Conservation (phyloP, 2,113 vertebrate species). For the Mola mola region DNA sequence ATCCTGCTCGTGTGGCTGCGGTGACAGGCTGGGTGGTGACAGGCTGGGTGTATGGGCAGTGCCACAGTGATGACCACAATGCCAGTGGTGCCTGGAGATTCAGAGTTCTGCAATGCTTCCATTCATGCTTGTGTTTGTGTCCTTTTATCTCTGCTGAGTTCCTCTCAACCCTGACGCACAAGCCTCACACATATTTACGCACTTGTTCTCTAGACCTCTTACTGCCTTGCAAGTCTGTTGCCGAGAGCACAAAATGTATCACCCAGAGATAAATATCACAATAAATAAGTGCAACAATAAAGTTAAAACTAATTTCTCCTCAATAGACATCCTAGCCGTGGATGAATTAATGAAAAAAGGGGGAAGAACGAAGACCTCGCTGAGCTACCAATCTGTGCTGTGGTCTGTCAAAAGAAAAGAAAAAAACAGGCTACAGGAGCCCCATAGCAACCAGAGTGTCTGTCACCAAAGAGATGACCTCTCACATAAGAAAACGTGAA, state of each 20-base stretch:
- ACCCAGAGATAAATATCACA: too few relatives aligned
- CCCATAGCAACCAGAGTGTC: slow-evolving; percentile 26
- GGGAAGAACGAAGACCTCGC: neutral
- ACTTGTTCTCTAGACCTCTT: neutral
- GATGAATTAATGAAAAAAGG: neutral
- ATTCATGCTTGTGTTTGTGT: too few relatives aligned
- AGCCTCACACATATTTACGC: too few relatives aligned
- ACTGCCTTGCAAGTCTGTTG: neutral
- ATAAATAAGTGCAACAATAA: neutral
- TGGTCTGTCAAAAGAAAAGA: neutral
- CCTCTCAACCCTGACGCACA: too few relatives aligned
- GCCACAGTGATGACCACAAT: too few relatives aligned
- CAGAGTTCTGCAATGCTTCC: too few relatives aligned
- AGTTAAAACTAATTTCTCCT: neutral
- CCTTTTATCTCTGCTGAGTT: too few relatives aligned
- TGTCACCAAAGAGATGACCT: slow-evolving; percentile 55
- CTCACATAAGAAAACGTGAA: too few relatives aligned
- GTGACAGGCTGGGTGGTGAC: neutral
- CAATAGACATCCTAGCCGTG: neutral
- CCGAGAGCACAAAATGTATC: neutral
- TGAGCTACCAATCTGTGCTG: slow-evolving; percentile 4
- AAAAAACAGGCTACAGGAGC: slow-evolving; percentile 10
- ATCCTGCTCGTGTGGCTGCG: slow-evolving; percentile 3
- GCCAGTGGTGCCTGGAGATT: too few relatives aligned
- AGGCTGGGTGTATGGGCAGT: too few relatives aligned